These are phyloP conservation scores for Poecilia picta DNA, from an alignment of 2,797 vertebrate genomes.

Conservation along the genomic window DNA sequence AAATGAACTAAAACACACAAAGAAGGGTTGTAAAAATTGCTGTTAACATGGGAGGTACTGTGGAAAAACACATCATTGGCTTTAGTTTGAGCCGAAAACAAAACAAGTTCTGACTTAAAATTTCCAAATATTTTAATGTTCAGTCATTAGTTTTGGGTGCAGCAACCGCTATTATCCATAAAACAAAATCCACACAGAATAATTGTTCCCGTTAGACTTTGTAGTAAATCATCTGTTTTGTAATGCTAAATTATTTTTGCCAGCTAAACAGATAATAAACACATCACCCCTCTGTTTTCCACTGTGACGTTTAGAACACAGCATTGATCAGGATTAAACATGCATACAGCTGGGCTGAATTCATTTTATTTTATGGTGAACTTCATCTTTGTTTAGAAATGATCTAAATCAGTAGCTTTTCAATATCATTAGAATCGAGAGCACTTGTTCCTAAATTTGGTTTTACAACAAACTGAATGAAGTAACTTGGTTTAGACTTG, in stretches of 20 bases:
- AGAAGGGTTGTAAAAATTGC: conserved; percentile 48
- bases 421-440: not conserved
- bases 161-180: conserved; percentile 36
- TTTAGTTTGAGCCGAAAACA: conserved; percentile 49
- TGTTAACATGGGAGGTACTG: conserved; percentile 51
- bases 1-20: conserved; percentile 54
- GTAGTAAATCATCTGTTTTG: conserved; percentile 22
- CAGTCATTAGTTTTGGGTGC: conserved; percentile 45
- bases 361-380: conserved; percentile 27
- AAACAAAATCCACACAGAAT: conserved; percentile 29
- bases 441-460: not conserved
- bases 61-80: conserved; percentile 51
- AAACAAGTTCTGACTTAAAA: conserved; percentile 45
- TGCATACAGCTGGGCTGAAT: not conserved
- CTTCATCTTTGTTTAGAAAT: too few relatives aligned
- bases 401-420: conserved; percentile 13
- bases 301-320: conserved; percentile 20
- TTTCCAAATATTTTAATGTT: conserved; percentile 43
- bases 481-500: not conserved
- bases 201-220: conserved; percentile 33
- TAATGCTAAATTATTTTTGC: conserved; percentile 26
- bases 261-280: conserved; percentile 43
- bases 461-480: not conserved
- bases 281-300: conserved; percentile 38
- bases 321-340: conserved; percentile 33